Evolutionary conservation across 2,888 invertebrate species (phyloP), one percentile per base, ranked within the genome.

Genomic region (Tetheella fluctuosa): DNA sequence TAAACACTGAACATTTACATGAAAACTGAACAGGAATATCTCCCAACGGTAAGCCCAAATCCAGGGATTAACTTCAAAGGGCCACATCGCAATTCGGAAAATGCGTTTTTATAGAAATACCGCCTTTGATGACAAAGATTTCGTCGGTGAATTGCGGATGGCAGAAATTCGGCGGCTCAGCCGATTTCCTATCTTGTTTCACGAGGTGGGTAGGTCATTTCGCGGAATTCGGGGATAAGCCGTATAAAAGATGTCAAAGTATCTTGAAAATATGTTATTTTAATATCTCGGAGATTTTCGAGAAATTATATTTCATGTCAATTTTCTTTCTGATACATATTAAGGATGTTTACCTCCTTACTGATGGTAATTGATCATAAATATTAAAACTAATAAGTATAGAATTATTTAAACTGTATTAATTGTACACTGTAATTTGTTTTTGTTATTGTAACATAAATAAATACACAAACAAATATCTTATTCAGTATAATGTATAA

Each of bases 21-120:
- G 74, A 73, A 79, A 80, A 80, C 77, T 73, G 69, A 74, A 74
- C 64, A 65, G 68, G 74, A 73, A 81, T 78, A 76, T 76, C 72
- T 69, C 70, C 71, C 73, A 76, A 77, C 74, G 71, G 76, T 73
- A 71, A 77, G 74, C 80, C 81, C 83, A 79, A 89, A 90, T 86
- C 88, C 86, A 78, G 65, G 90, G 90, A 91, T 91, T 91, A 90
- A 89, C 88, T 84, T 91, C 89, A 91, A 91, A 91, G 88, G 81
- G 78, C 76, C 79, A 75, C 73, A 75, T 76, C 80, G 84, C 85
- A 83, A 88, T 90, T 86, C 84, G 65, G 84, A 88, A 90, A 90
- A 90, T 89, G 89, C 88, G 86, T 91, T 90, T 90, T 91, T 89
- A 89, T 86, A 88, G 84, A 88, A 89, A 89, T 86, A 87, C 83